Percentiles rank a stretch among this genome's conserved stretches.
These are phyloP conservation scores for Pissodes strobi DNA, from an alignment of 1,140 invertebrate genomes.

Conservation along the genomic window DNA sequence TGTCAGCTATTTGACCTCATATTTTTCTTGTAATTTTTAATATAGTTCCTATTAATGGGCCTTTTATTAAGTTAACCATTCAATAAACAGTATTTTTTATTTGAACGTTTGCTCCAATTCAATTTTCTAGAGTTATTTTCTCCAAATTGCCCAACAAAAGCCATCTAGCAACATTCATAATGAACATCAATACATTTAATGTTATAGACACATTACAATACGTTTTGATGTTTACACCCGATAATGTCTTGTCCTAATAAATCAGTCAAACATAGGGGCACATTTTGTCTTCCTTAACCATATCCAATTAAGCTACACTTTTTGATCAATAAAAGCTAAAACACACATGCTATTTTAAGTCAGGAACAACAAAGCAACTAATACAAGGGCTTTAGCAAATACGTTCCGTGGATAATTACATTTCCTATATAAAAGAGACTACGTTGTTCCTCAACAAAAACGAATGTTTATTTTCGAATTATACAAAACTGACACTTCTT, in stretches of 20 bases:
- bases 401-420: constrained; percentile 29
- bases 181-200: not conserved
- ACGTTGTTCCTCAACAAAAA: constrained; percentile 34
- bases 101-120: too few relatives aligned
- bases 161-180: not conserved
- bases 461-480: constrained; percentile 45
- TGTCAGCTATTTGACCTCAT: too few relatives aligned
- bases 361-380: constrained; percentile 12
- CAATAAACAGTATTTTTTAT: too few relatives aligned
- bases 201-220: not conserved
- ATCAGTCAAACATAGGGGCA: not conserved
- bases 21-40: too few relatives aligned
- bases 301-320: not conserved
- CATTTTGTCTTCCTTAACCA: not conserved
- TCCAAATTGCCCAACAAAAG: too few relatives aligned
- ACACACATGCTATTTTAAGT: constrained; percentile 7
- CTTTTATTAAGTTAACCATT: too few relatives aligned
- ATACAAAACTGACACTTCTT: constrained; percentile 45
- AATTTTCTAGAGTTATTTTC: too few relatives aligned
- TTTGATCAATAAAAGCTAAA: constrained; percentile 14
- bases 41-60: too few relatives aligned
- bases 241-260: not conserved
- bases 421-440: constrained; percentile 14
- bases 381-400: constrained; percentile 15
- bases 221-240: not conserved